Conservation (phyloP, 2,797 vertebrate genomes). For the Oreonectes daqikongensis region DNA sequence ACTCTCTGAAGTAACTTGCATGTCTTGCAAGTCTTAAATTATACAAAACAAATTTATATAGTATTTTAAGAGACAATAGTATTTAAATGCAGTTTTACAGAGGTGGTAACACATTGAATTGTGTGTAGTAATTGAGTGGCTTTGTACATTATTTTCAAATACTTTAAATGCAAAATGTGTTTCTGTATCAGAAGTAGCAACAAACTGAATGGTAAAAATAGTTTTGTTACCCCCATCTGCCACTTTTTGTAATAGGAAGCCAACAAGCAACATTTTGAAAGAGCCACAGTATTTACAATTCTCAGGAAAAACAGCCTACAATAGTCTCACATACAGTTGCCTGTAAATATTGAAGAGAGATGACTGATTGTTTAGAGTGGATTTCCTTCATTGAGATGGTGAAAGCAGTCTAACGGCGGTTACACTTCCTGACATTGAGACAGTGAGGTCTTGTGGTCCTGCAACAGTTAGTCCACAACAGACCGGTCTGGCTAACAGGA, state of each 20-base stretch:
- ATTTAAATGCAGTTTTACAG: neutral
- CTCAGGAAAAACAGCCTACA: neutral
- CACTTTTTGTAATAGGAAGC: neutral
- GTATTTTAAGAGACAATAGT: neutral
- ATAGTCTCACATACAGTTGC: neutral
- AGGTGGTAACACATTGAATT: neutral
- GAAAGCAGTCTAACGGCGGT: constrained; percentile 46
- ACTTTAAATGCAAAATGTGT: too few species aligned
- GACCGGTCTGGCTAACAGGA: constrained; percentile 46
- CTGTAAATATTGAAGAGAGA: neutral
- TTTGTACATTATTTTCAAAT: too few species aligned
- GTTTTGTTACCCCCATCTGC: neutral
- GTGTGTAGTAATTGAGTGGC: too few species aligned
- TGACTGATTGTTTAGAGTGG: constrained; percentile 3
- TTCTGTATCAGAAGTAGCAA: too few species aligned
- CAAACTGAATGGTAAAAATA: too few species aligned
- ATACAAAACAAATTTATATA: neutral
- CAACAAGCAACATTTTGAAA: neutral
- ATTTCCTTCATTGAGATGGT: constrained; percentile 44
- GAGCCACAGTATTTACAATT: neutral
- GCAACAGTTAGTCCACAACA: constrained; percentile 34
- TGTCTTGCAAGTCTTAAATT: too few species aligned
- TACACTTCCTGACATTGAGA: constrained; percentile 55
- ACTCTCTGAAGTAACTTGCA: too few species aligned
- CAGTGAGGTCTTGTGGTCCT: constrained; percentile 47